Evolutionary conservation across 2,797 vertebrate genomes (phyloP).

Genomic region (Euphonia xanthogaster): DNA sequence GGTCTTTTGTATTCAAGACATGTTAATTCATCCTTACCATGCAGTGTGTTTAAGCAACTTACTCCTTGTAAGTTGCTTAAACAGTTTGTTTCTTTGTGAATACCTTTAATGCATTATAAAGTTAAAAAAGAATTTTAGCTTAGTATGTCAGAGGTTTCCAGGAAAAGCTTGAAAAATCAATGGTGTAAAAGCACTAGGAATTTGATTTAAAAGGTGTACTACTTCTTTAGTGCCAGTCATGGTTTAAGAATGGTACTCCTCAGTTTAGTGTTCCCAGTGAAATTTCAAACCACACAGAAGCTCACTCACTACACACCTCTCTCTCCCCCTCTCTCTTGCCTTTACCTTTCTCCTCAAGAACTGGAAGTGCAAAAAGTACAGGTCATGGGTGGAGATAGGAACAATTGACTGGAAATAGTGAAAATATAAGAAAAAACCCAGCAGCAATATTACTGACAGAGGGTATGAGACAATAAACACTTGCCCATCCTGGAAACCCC

Average conservation of each 20-base stretch:
- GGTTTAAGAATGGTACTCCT: not conserved
- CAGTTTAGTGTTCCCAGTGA: not conserved
- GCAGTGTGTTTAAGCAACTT: conserved; percentile 40
- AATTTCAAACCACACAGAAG: not conserved
- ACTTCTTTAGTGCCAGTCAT: not conserved
- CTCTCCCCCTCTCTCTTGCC: not conserved
- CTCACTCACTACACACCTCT: fast-evolving
- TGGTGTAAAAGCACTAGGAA: not conserved
- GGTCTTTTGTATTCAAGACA: conserved; percentile 1
- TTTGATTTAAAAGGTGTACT: conserved; percentile 21
- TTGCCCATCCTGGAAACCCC: not conserved
- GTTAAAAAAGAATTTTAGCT: not conserved
- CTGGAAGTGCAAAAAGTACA: fast-evolving
- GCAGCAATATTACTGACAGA: not conserved
- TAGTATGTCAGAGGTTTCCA: conserved; percentile 21
- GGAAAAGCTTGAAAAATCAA: conserved; percentile 41
- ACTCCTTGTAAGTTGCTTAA: too few species aligned
- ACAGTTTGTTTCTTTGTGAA: conserved; percentile 26
- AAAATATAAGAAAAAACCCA: not conserved
- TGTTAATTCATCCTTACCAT: not conserved
- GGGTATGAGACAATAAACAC: not conserved
- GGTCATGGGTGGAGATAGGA: not conserved
- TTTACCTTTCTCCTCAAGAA: not conserved
- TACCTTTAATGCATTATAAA: conserved; percentile 23
- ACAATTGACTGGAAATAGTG: not conserved